Evolutionary conservation across 2,113 vertebrate species (phyloP), one percentile per base, ranked within the genome.

Genomic region (Dicentrarchus labrax): DNA sequence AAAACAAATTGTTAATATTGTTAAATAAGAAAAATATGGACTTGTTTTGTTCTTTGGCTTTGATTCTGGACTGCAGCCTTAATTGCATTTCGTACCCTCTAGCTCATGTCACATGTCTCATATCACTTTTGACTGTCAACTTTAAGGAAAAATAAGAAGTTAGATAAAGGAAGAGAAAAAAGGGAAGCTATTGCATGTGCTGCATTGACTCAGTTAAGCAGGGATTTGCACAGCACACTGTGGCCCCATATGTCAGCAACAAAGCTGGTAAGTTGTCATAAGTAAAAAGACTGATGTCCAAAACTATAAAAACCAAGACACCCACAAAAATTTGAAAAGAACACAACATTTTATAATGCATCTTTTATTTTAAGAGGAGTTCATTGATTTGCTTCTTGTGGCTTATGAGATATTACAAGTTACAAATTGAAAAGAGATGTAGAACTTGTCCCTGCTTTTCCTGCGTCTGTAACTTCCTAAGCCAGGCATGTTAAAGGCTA

Each of bases 381-480:
- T 38, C 0, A 21, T n/a, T 70, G 0, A 13, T 41, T 86, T 16
- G 54, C 4, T 41, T 41, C 12, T 54, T 66, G 38, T 72, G 16
- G 4, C 5, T 57, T 53, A 3, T 21, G 13, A 54, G 38, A 15
- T 39, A 43, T 57, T 75, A 19, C n/a, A 54, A 70, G 61, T 61
- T 15, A 59, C 60, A 72, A 79, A 87, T 66, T 92, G 78, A 83
- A 88, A 76, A 74, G 65, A 74, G 71, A 78, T 66, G 79, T 22
- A 21, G 51, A 76, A 72, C 69, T 48, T 67, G 59, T 68, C 67
- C 64, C 45, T 77, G 45, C 43, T 73, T 80, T 65, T 71, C 57
- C 53, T 70, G 70, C 59, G 80, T 87, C 89, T 94, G 92, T 84
- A 92, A 92, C 83, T 88, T 91, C 87, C 94, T 91, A 90, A 90